Percentiles rank a stretch among this genome's conserved stretches.
Evolutionary conservation across 1,140 invertebrate species (phyloP).

Genomic region (Brachionus manjavacas): DNA sequence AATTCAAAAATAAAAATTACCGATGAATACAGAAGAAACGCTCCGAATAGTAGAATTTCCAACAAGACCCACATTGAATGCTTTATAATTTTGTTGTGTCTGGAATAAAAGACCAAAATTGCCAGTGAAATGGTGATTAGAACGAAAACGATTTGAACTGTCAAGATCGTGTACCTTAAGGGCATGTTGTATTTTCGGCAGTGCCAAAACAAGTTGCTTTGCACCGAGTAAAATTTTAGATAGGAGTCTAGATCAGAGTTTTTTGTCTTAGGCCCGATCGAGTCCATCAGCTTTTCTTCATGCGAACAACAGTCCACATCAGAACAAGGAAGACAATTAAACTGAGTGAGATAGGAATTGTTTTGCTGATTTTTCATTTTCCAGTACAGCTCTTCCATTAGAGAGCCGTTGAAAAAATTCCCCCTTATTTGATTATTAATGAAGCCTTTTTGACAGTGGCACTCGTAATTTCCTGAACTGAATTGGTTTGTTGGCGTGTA

Average conservation of each 20-base stretch:
- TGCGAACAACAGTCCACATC: conserved; percentile 3
- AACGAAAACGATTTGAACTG: conserved; percentile 26
- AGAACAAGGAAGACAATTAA: conserved; percentile 36
- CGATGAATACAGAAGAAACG: conserved; percentile 16
- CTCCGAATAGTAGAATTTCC: conserved; percentile 31
- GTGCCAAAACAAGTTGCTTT: conserved; percentile 12
- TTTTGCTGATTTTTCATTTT: conserved; percentile 38
- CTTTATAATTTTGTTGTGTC: conserved; percentile 37
- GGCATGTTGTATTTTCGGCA: conserved; percentile 15
- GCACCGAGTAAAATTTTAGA: not conserved
- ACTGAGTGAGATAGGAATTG: conserved; percentile 1
- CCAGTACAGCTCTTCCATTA: conserved; percentile 20
- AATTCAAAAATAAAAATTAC: too few species aligned
- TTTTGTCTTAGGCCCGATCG: not conserved
- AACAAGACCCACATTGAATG: conserved; percentile 42
- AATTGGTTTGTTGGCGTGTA: not conserved
- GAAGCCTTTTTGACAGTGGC: not conserved
- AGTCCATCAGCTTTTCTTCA: not conserved
- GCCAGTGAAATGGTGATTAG: not conserved
- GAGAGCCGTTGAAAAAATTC: not conserved
- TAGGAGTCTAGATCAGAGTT: not conserved
- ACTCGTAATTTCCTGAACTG: conserved; percentile 17
- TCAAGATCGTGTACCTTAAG: conserved; percentile 9
- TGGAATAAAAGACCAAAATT: not conserved
- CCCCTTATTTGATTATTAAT: not conserved